Base-by-base conservation (phyloP, 2,113 vertebrate species). In the Prolemur simus region DNA sequence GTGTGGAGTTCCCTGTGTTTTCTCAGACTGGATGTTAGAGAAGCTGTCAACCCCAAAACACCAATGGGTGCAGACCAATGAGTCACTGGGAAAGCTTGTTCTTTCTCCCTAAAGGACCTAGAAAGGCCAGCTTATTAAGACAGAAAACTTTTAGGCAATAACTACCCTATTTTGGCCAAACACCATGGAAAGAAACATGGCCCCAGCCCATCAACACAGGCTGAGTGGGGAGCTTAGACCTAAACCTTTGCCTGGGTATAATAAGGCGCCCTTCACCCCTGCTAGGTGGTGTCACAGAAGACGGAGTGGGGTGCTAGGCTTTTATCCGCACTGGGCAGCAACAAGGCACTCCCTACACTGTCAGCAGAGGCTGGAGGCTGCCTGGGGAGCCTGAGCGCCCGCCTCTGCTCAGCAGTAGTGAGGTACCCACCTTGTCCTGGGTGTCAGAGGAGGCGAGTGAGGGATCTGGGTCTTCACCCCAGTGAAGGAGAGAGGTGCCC, bases 361-460 rank as follows among this genome's bases (percentile, higher is more conserved):
- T 37, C 12, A 14, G 2, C 11, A n/a, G 78, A 45, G 13, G 37
- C 32, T 5, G 1, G 71, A 47, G 20, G 45, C 32, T 9, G 2
- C 0, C 0, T 2, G 14, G 68, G 45, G 68, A 42, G 1, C 47
- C 0, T 21, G 39, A 25, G n/a, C 3, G 0, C 2, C 32, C 29
- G 0, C 12, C 42, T 47, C 42, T n/a, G 32, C 84, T 60, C 64
- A n/a, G 54, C 63, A 56, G 56, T 39, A 15, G 64, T 52, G 81
- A 27, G 49, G 29, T 17, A 6, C 34, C 20, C n/a, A 6, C 4
- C 0, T 1, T 49, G 23, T 52, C 63, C 6, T 4, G 1, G 17
- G 14, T 45, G n/a, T 54, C 45, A 29, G 4, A 25, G 42, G 56
- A 42, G 27, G 34, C 0, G 1, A 54, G 34, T 2, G 11, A 47